These are phyloP conservation scores for Kuschelorhynchus macadamiae DNA, from an alignment of 2,888 invertebrate species.

Conservation along the genomic window DNA sequence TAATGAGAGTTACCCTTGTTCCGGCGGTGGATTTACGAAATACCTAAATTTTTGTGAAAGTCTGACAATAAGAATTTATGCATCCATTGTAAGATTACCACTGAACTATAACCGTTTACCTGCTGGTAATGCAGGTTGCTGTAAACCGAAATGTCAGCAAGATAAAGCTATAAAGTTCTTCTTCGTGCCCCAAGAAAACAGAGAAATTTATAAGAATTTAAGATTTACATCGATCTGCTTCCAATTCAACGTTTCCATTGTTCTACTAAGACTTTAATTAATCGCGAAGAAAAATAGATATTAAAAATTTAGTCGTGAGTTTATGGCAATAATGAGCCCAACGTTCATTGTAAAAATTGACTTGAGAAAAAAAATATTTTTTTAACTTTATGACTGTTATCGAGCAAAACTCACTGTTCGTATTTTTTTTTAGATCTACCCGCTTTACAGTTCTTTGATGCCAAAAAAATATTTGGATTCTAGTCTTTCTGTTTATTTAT, in stretches of 20 bases:
- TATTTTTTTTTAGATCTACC: too few species aligned
- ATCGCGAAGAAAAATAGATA: conserved; percentile 6
- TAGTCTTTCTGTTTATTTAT: too few species aligned
- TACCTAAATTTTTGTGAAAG: conserved; percentile 46
- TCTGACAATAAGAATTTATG: conserved; percentile 49
- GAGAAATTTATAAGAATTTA: conserved; percentile 42
- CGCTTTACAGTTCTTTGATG: too few species aligned
- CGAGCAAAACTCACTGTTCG: too few species aligned
- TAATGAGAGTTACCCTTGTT: conserved; percentile 20
- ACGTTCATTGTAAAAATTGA: too few species aligned
- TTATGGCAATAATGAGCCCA: too few species aligned
- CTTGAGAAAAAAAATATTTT: too few species aligned
- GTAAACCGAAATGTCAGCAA: conserved; percentile 49
- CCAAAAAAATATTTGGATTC: too few species aligned
- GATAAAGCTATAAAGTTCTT: conserved; percentile 52
- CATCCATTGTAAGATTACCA: conserved; percentile 51
- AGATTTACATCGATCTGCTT: conserved; percentile 46
- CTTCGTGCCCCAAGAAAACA: conserved; percentile 45
- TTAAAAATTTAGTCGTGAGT: too few species aligned
- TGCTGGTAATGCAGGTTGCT: conserved; percentile 46
- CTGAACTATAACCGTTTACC: conserved; percentile 51
- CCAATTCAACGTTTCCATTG: conserved; percentile 46
- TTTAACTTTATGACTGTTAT: too few species aligned
- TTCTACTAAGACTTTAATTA: conserved; percentile 41
- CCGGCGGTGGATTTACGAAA: conserved; percentile 41